Conservation (phyloP, 2,797 vertebrate species). For the Amblyopsis hoosieri region DNA sequence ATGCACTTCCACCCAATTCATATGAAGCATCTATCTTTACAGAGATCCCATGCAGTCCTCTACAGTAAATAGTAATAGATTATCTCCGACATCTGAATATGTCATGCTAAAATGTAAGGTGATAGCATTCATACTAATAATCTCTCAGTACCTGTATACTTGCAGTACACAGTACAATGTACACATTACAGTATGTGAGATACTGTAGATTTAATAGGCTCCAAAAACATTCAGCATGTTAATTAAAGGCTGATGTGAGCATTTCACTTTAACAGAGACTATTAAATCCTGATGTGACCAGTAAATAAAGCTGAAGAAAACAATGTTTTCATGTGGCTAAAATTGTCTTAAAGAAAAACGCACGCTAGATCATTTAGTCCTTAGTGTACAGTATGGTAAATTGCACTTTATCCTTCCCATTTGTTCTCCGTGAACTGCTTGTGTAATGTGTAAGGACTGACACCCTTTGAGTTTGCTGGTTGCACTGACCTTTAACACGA, state of each 20-base stretch:
- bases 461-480: conserved; percentile 67
- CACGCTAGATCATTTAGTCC: not conserved
- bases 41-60: not conserved
- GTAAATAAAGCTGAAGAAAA: not conserved
- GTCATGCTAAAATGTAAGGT: conserved; percentile 15
- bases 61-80: not conserved
- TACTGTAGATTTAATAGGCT: not conserved
- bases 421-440: conserved; percentile 14
- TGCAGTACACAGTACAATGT: no score
- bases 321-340: not conserved
- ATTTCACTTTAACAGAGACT: not conserved
- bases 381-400: not conserved
- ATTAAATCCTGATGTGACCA: not conserved
- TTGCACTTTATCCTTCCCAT: conserved; percentile 29
- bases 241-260: conserved; percentile 10
- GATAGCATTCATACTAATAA: not conserved
- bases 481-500: conserved; percentile 76
- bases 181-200: not conserved
- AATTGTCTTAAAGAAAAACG: not conserved
- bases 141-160: no score
- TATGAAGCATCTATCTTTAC: conserved; percentile 28
- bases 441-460: conserved; percentile 52
- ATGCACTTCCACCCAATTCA: conserved; percentile 23
- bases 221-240: not conserved
- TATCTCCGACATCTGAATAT: conserved; percentile 16